A percentile compares a stretch with the other conserved stretches of the same genome.
phyloP scores from a whole-genome alignment of 2,797 vertebrate species.

The Onychomys leucogaster region DNA sequence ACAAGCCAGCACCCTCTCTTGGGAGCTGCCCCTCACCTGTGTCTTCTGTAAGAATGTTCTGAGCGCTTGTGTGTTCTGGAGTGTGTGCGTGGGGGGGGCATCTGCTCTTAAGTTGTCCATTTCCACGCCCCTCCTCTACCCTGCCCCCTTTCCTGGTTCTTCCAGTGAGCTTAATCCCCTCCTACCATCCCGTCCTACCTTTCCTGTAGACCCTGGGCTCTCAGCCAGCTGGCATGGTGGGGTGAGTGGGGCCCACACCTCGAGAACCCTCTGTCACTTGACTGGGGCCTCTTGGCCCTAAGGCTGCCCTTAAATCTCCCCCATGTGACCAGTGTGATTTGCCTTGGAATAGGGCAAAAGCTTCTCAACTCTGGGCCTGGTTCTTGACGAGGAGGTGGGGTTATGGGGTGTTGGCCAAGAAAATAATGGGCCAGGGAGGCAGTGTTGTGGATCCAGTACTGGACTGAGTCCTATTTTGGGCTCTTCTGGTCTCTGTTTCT shows the following conservation, averaged over 20 bases:
- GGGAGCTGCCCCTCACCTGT: neutral
- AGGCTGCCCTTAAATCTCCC: neutral
- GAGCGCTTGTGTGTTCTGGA: neutral
- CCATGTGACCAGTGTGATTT: neutral
- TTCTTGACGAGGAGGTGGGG: neutral
- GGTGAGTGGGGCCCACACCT: neutral
- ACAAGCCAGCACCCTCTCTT: fast-evolving
- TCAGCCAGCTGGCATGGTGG: neutral
- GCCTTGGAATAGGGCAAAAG: neutral
- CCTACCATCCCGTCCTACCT: neutral
- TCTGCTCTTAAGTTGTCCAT: conserved; percentile 18
- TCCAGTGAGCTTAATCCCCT: neutral
- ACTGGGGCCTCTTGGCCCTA: no score
- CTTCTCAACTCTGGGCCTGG: neutral
- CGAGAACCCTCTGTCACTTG: neutral
- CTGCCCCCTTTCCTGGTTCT: neutral
- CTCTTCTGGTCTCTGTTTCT: neutral
- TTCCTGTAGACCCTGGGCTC: neutral
- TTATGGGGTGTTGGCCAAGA: neutral
- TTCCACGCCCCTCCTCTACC: neutral
- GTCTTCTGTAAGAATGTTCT: neutral
- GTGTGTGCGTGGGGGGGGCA: no score
- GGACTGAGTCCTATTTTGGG: neutral
- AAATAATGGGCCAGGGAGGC: neutral
- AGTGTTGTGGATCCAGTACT: neutral